Evolutionary conservation across 1,140 invertebrate genomes (phyloP), one percentile per base, ranked within the genome.

Genomic region (fruit fly (Drosophila melanogaster)): DNA sequence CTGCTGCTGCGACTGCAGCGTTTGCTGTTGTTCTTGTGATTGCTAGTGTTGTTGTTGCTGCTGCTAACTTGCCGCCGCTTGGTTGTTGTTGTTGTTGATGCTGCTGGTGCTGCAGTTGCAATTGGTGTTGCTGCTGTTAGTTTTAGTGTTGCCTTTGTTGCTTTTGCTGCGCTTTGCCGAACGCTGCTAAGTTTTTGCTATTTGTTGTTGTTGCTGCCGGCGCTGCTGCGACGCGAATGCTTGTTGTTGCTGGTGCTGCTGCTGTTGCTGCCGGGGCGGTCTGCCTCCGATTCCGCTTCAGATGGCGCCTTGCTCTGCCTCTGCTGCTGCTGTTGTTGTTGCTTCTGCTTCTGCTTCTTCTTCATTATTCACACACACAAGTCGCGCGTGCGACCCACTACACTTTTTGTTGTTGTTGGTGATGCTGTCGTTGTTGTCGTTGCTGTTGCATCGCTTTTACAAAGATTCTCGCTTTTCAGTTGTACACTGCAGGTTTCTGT

Each of bases 121-220:
- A 22, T 2, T 22, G 40, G 3, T 51, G 53, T 10, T 50, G 65
- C 15, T 55, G 33, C 17, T 58, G 74, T 43, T 49, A 54, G 19
- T 67, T 54, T 53, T n/a, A 56, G 69, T 50, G 59, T 41, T 62
- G 62, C 15, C 44, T 47, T 59, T 41, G 50, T 51, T 56, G 62
- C 69, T 64, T 65, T 76, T 58, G 46, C 41, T 86, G 83, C 83
- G 83, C 70, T 86, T 67, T 86, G 83, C 83, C 81, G 83, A 87
- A 86, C 83, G 83, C 83, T 87, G 75, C 66, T 81, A 70, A 86
- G 79, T 87, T 86, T 86, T 79, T 87, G 83, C 83, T 86, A 86
- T 86, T 86, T 85, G 46, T 85, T 86, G 58, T 87, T 87, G 83
- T 80, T 81, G 66, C 78, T 84, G 66, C 78, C 79, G 50, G 61